Conservation (phyloP, 2,113 vertebrate genomes). For the Meles meles region DNA sequence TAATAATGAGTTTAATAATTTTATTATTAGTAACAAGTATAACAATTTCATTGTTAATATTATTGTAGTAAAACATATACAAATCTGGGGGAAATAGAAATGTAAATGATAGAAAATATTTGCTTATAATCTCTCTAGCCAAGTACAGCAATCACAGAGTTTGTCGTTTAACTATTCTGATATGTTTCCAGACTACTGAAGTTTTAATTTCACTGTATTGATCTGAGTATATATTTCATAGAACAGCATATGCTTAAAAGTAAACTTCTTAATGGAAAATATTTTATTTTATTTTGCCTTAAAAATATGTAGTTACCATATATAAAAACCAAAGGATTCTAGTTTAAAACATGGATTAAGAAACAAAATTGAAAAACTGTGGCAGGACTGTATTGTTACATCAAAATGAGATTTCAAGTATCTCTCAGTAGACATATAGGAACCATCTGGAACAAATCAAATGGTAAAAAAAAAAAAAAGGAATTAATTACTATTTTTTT, state of each 20-base stretch:
- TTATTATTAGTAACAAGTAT: background rate
- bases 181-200: background rate
- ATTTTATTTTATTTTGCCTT: background rate
- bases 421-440: background rate
- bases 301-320: background rate
- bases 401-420: background rate
- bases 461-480: background rate
- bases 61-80: background rate
- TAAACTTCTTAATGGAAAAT: background rate
- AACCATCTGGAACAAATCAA: constrained; percentile 49
- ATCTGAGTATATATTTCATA: background rate
- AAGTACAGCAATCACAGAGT: background rate
- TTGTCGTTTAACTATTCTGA: background rate
- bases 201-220: background rate
- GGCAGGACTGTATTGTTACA: background rate
- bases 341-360: background rate
- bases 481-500: constrained; percentile 48
- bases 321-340: background rate
- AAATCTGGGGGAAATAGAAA: background rate
- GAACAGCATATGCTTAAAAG: background rate
- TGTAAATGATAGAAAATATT: background rate
- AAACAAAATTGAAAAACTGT: background rate
- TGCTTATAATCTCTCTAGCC: background rate
- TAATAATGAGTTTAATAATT: background rate
- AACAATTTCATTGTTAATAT: background rate